Base-by-base conservation (phyloP, 2,113 vertebrate species). In the Solea senegalensis region DNA sequence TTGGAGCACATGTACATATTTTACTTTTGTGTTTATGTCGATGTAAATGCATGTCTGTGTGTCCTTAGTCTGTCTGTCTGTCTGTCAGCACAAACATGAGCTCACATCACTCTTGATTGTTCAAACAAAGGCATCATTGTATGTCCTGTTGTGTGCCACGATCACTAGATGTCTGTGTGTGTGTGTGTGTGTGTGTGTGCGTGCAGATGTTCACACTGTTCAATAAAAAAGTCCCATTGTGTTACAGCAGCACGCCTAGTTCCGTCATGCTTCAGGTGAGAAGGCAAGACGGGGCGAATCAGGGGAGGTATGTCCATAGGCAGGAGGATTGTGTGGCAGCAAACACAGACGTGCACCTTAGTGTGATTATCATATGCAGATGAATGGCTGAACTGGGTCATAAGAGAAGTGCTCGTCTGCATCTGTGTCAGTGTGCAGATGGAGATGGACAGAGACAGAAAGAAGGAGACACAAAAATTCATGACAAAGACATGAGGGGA, bases 251-350 rank as follows among this genome's bases (percentile, higher is more conserved):
- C 78, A 79, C 48, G 52, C 76, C 86, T 83, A 72, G 69, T 86
- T 89, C 83, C 62, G 80, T 82, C 84, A 84, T 78, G 89, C 87
- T 89, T 83, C 79, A 82, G 85, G 88, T 83, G 50, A 90, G 76
- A 86, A 88, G 90, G 81, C 92, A 93, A 92, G 92, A 90, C 81
- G 1, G 86, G 85, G 78, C 88, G 69, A 83, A 91, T 85, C 78
- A 58, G 80, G 49, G 88, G 83, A 76, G 88, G 86, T 86, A 89
- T 85, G 86, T 84, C 91, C 84, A 75, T 81, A 78, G 80, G 84
- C 69, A 58, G 43, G 43, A 57, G 15, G 49, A 43, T 49, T 46
- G 53, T 21, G 21, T 21, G 21, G 21, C 68, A 34, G 74, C 39
- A 67, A 64, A 73, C 34, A 34, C 34, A 34, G 34, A 27, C 16